These are phyloP conservation scores for Hystrix brachyura DNA, from an alignment of 2,113 vertebrate species.

Conservation along the genomic window DNA sequence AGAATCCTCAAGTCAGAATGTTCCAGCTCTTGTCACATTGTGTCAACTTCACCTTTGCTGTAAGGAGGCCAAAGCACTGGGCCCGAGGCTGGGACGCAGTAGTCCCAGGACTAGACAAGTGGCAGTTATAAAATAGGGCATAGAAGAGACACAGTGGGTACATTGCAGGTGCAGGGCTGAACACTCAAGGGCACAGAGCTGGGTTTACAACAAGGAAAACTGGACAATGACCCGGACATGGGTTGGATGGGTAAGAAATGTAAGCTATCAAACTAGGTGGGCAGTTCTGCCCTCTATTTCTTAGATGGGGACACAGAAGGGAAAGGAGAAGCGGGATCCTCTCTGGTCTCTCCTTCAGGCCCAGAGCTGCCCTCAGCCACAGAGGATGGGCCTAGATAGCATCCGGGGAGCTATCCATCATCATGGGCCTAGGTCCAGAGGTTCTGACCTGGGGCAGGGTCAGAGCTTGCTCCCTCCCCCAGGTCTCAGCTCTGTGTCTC, in stretches of 20 bases:
- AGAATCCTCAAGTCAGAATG: constrained; percentile 66
- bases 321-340: not conserved
- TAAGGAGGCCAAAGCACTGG: not conserved
- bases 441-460: not conserved
- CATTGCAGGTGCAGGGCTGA: not conserved
- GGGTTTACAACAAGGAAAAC: not conserved
- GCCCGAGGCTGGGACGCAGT: not conserved
- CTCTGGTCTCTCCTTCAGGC: not conserved
- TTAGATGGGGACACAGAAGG: not conserved
- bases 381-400: not conserved
- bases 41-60: constrained; percentile 42
- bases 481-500: not conserved
- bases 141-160: not conserved
- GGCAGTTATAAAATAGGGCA: not conserved
- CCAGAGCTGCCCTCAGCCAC: not conserved
- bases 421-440: not conserved
- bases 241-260: not conserved
- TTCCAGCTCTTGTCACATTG: constrained; percentile 65
- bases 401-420: not conserved
- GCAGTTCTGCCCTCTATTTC: not conserved
- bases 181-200: not conserved
- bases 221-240: not conserved
- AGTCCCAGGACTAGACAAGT: not conserved
- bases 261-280: not conserved
- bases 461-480: not conserved